phyloP scores from a whole-genome alignment of 2,797 vertebrate species.

The Halcyon smyrnensis region DNA sequence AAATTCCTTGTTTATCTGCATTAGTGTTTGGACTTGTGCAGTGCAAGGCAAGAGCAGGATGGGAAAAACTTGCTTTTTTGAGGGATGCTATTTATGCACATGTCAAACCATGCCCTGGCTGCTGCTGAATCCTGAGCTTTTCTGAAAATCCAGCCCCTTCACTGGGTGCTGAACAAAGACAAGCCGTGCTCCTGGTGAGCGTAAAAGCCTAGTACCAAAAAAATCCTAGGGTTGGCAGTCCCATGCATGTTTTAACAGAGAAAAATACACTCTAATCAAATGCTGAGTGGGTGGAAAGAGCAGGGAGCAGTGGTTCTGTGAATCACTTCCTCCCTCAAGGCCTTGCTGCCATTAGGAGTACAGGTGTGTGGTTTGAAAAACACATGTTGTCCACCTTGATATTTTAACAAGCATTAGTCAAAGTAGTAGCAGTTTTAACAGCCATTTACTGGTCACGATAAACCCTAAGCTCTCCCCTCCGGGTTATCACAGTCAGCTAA shows the following conservation, averaged over 20 bases:
- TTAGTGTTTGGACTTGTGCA: neutral
- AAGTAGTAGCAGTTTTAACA: conserved; percentile 16
- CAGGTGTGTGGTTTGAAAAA: conserved; percentile 42
- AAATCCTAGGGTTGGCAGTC: conserved; percentile 9
- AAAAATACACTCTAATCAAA: neutral
- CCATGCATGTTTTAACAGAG: neutral
- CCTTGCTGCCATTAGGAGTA: neutral
- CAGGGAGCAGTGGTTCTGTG: conserved; percentile 5
- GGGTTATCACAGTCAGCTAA: conserved; percentile 13
- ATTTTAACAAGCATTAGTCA: neutral
- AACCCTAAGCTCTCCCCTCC: neutral
- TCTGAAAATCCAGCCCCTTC: neutral
- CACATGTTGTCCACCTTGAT: neutral
- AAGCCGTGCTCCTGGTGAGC: neutral
- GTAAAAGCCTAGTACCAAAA: neutral
- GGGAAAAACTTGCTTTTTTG: neutral
- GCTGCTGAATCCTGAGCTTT: neutral
- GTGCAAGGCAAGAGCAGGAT: neutral
- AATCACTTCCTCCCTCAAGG: conserved; percentile 40
- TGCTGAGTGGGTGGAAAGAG: conserved; percentile 31
- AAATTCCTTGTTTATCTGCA: neutral
- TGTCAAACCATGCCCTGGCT: neutral
- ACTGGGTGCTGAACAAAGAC: neutral
- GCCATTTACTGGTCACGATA: conserved; percentile 50
- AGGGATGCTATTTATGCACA: neutral